Percentiles rank a stretch among this genome's conserved stretches.
phyloP scores from a whole-genome alignment of 1,140 invertebrate genomes.

The Harlomillsia oculata region DNA sequence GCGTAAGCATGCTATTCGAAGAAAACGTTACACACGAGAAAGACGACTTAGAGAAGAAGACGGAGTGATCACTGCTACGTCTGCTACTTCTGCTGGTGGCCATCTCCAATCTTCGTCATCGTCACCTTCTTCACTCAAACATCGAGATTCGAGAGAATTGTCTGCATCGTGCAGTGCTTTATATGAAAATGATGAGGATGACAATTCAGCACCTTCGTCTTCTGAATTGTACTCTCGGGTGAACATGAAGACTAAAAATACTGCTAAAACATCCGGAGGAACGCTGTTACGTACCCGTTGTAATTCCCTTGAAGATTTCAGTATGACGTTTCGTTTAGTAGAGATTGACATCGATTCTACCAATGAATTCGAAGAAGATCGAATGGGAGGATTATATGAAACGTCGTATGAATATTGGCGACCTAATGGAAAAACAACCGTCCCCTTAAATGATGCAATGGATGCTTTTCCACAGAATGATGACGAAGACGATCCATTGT shows the following conservation, averaged over 20 bases:
- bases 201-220: not conserved
- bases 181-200: not conserved
- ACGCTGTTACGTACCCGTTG: not conserved
- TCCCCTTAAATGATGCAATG: not conserved
- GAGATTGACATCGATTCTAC: constrained; percentile 8
- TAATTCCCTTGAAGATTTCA: constrained; percentile 6
- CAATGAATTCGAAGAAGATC: not conserved
- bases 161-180: constrained; percentile 23
- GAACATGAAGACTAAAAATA: constrained; percentile 4
- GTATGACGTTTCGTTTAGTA: not conserved
- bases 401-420: not conserved
- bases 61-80: too few relatives aligned
- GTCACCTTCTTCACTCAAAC: not conserved
- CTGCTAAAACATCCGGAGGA: not conserved
- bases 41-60: too few relatives aligned
- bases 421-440: constrained; percentile 6
- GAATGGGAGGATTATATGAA: not conserved
- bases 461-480: not conserved
- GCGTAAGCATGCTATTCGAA: constrained; percentile 20
- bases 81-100: not conserved
- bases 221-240: not conserved
- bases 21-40: constrained; percentile 12
- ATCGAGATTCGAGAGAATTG: constrained; percentile 7
- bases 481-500: constrained; percentile 10
- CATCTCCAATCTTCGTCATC: not conserved